These are phyloP conservation scores for Uloborus diversus DNA, from an alignment of 1,140 invertebrate genomes.

Conservation along the genomic window DNA sequence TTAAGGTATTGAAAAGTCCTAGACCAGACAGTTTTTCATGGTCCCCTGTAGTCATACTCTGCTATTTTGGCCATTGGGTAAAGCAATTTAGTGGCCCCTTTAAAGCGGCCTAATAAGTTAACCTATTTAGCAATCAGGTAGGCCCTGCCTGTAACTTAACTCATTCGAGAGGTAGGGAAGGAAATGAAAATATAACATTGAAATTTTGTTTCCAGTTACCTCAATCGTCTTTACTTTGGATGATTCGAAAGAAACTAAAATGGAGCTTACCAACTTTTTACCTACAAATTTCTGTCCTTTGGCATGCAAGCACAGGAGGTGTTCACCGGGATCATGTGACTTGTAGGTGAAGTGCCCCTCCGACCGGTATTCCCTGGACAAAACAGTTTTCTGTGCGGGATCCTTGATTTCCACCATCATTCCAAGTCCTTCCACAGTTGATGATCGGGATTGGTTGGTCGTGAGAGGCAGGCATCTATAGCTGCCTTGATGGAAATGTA, in stretches of 20 bases:
- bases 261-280: not conserved
- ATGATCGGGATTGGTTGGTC: no score
- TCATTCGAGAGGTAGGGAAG: not conserved
- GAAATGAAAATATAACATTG: not conserved
- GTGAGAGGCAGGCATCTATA: no score
- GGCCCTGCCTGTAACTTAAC: no score
- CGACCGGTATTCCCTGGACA: not conserved
- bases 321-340: conserved; percentile 18
- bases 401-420: conserved; percentile 32
- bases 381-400: conserved; percentile 1
- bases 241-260: not conserved
- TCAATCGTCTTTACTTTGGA: not conserved
- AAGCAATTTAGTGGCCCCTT: not conserved
- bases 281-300: not conserved
- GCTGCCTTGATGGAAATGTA: no score
- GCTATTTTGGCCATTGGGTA: no score
- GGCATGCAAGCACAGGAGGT: conserved; percentile 3
- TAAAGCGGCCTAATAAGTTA: not conserved
- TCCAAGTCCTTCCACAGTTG: no score
- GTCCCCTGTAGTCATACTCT: no score
- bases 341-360: conserved; percentile 22
- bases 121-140: not conserved
- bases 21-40: no score
- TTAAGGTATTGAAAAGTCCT: no score
- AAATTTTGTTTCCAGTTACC: not conserved